Base-by-base conservation (phyloP, 2,113 vertebrate species). In the Rhea americana region DNA sequence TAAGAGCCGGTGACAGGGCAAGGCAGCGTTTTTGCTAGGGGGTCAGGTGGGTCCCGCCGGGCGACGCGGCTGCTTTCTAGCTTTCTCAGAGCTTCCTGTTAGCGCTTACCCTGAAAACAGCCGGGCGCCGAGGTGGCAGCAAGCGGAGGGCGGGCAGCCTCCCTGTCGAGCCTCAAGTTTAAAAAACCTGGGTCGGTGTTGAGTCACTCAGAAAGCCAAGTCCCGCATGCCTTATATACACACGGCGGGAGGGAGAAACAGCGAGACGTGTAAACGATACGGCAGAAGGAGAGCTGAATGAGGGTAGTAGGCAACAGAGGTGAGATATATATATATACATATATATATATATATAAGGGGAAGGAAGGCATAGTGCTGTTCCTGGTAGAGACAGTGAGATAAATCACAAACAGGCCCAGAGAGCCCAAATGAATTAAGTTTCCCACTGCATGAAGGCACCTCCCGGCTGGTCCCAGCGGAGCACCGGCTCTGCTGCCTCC, bases 181-280 rank as follows among this genome's bases (percentile, higher is more conserved):
- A 1, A 16, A n/a, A 83, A 11, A 6, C 53, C 32, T 24, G 0
- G 14, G 26, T 7, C 48, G 32, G 26, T 24, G 78, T 32, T 45
- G 76, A 41, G 91, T 59, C 67, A 59, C 59, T 19, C 43, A 2
- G 41, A 45, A 7, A 30, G 5, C 2, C 2, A 9, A 6, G 43
- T 0, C 1, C 35, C 1, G 12, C 41, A 37, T 2, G 5, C 14
- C 1, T 5, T 4, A 9, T 6, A 28, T 11, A 68, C 7, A 45
- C 11, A 11, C 18, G 19, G 65, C 26, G 9, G 16, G n/a, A 50
- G 6, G 26, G 9, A 65, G 62, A 26, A 48, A 35, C 47, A 50
- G 16, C 16, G 13, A 30, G 17, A 53, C 12, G 55, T 24, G 13
- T 35, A 37, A 15, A 30, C 16, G 16, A 32, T 19, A 10, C 5